These are phyloP conservation scores for Tetranychus truncatus DNA, from an alignment of 2,888 invertebrate species.

Conservation along the genomic window DNA sequence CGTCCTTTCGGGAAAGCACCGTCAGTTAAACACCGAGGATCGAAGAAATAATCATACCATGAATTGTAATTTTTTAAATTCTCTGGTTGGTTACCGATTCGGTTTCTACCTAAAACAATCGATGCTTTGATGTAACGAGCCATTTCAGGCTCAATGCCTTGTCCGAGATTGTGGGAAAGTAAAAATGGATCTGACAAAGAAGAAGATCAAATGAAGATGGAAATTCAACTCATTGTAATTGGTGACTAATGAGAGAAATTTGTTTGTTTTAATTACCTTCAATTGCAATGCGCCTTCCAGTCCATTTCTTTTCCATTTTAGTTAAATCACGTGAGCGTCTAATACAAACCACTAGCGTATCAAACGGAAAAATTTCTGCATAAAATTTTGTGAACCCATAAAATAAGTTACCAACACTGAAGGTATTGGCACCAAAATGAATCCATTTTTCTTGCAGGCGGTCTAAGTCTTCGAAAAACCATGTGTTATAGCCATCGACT, in stretches of 20 bases:
- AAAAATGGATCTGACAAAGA: conserved; percentile 41
- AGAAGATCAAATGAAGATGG: neutral
- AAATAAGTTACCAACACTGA: conserved; percentile 38
- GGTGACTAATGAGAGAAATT: neutral
- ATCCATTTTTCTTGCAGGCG: conserved; percentile 35
- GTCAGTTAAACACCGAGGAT: conserved; percentile 31
- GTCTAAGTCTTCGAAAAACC: conserved; percentile 37
- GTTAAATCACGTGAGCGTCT: conserved; percentile 35
- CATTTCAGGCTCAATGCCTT: conserved; percentile 32
- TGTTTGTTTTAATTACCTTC: conserved; percentile 34
- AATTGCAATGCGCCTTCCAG: conserved; percentile 39
- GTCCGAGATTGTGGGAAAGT: conserved; percentile 40
- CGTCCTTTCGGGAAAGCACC: conserved; percentile 38
- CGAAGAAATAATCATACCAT: conserved; percentile 33
- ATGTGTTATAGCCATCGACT: conserved; percentile 41
- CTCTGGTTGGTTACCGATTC: neutral
- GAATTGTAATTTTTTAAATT: conserved; percentile 19
- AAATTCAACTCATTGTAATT: neutral
- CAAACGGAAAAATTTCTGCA: conserved; percentile 38
- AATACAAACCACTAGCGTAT: conserved; percentile 37
- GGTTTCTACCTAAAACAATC: conserved; percentile 12
- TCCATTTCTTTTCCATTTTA: conserved; percentile 41
- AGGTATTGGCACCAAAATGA: conserved; percentile 34
- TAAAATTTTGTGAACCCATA: conserved; percentile 40
- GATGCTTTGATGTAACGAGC: conserved; percentile 15